Evolutionary conservation across 92 coral and sea anemone species (phyloP).

Genomic region (Epizoanthus rinbou): DNA sequence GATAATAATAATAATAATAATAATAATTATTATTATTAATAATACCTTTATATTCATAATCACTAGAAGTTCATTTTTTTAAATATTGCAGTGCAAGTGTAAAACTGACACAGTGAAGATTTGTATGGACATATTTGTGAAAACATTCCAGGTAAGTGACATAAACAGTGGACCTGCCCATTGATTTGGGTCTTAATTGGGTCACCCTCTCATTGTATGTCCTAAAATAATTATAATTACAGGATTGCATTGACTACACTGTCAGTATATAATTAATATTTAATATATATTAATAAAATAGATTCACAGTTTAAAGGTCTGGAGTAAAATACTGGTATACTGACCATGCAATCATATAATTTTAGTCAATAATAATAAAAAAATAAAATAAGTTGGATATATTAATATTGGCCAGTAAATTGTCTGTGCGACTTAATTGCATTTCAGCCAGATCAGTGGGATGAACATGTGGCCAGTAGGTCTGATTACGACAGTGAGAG

Average conservation of each 20-base stretch:
- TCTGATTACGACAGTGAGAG: slow-evolving; percentile 56
- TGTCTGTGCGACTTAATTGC: neutral
- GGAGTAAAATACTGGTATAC: too few species aligned
- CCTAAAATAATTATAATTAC: too few species aligned
- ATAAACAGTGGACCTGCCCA: neutral
- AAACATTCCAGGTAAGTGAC: slow-evolving; percentile 80
- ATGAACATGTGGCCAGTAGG: slow-evolving; percentile 76
- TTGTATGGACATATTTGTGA: slow-evolving; percentile 94
- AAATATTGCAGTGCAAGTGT: slow-evolving; percentile 80
- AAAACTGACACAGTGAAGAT: slow-evolving; percentile 92
- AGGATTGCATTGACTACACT: too few species aligned
- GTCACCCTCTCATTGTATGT: too few species aligned
- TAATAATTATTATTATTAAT: too few species aligned
- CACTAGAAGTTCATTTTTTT: neutral
- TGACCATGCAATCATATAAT: too few species aligned
- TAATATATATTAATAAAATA: too few species aligned
- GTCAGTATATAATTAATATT: too few species aligned
- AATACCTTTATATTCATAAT: neutral
- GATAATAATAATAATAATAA: too few species aligned
- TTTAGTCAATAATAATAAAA: too few species aligned
- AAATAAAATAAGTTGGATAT: too few species aligned
- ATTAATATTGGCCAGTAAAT: neutral
- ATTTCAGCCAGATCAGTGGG: slow-evolving; percentile 92
- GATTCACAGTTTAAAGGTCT: too few species aligned
- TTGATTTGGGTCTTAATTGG: neutral